Percentiles rank a stretch among this genome's conserved stretches.
These are phyloP conservation scores for Prionace glauca DNA, from an alignment of 2,797 vertebrate species.

Conservation along the genomic window DNA sequence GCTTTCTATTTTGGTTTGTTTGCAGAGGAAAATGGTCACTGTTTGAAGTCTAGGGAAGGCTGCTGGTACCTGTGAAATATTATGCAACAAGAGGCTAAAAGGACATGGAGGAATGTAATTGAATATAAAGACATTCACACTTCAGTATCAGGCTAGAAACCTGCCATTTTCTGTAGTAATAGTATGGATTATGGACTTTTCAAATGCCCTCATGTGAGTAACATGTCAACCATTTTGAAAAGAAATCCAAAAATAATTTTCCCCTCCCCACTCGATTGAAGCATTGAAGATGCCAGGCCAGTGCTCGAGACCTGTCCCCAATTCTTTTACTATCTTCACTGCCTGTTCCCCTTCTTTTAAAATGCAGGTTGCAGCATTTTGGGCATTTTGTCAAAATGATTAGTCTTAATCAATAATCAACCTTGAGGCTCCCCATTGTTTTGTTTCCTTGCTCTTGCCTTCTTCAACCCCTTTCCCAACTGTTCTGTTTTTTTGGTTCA, in stretches of 20 bases:
- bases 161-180: background rate
- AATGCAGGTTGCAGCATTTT: background rate
- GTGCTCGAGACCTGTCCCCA: background rate
- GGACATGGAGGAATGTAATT: background rate
- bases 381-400: background rate
- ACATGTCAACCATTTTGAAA: background rate
- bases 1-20: background rate
- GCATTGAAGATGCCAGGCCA: background rate
- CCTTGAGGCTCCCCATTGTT: background rate
- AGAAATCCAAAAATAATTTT: background rate
- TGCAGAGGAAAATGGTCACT: background rate
- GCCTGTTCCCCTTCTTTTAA: background rate
- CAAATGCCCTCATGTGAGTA: background rate
- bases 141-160: background rate
- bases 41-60: background rate
- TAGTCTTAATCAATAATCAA: background rate
- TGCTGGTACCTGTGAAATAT: background rate
- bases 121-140: background rate
- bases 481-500: background rate
- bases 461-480: background rate
- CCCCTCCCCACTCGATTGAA: background rate
- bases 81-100: background rate
- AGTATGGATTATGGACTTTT: background rate
- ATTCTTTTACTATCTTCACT: background rate
- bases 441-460: background rate